Conservation (phyloP, 2,797 vertebrate species). For the Dallia pectoralis region DNA sequence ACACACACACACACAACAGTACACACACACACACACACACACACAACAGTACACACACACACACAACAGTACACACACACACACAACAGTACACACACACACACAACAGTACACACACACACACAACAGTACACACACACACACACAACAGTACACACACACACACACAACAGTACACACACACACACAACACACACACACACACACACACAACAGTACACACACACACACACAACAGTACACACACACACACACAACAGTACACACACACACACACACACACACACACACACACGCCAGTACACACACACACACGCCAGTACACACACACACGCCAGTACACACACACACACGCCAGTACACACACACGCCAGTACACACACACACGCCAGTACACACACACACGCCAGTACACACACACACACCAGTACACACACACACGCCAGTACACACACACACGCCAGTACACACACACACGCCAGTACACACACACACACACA, state of each 20-base stretch:
- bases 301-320: no score
- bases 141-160: constrained; percentile 27
- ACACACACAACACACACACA: neutral
- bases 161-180: no score
- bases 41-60: constrained; percentile 28
- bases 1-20: neutral
- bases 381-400: no score
- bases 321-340: neutral
- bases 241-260: no score
- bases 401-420: no score
- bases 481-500: no score
- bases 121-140: no score
- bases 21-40: constrained; percentile 13
- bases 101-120: constrained; percentile 10
- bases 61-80: no score
- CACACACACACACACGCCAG: constrained; percentile 29
- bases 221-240: constrained; percentile 28
- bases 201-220: constrained; percentile 16
- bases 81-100: no score
- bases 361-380: constrained; percentile 30
- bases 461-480: constrained; percentile 18
- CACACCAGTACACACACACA: constrained; percentile 6
- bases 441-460: constrained; percentile 32
- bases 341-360: constrained; percentile 13
- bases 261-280: constrained; percentile 6